Evolutionary conservation across 2,797 vertebrate species (phyloP).

Genomic region (Lates japonicus): DNA sequence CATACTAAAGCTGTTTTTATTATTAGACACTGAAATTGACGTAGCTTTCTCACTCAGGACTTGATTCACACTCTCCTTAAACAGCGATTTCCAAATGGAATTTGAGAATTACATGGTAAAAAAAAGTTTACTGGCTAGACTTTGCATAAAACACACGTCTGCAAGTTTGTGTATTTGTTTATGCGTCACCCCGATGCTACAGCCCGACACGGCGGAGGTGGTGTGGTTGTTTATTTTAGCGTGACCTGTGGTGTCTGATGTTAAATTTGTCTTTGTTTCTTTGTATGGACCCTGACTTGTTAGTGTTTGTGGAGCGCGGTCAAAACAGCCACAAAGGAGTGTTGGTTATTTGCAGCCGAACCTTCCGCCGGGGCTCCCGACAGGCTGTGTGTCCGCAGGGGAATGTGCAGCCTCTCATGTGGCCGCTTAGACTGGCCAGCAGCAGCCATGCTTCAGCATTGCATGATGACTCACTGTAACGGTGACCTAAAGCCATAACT

Average conservation of each 20-base stretch:
- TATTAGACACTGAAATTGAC: slow-evolving; percentile 39
- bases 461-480: slow-evolving; percentile 80
- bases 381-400: slow-evolving; percentile 40
- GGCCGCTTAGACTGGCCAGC: slow-evolving; percentile 64
- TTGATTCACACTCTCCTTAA: slow-evolving; percentile 69
- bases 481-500: slow-evolving; percentile 78
- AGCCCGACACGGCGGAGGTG: slow-evolving; percentile 58
- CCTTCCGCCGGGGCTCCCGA: slow-evolving; percentile 32
- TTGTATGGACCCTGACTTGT: slow-evolving; percentile 56
- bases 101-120: slow-evolving; percentile 50
- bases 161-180: slow-evolving; percentile 70
- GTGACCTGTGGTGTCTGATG: slow-evolving; percentile 68
- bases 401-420: slow-evolving; percentile 65
- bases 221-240: slow-evolving; percentile 75
- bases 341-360: slow-evolving; percentile 66
- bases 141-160: slow-evolving; percentile 67
- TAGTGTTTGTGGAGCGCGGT: slow-evolving; percentile 74
- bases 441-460: slow-evolving; percentile 53
- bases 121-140: slow-evolving; percentile 65
- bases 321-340: slow-evolving; percentile 58
- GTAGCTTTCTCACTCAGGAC: slow-evolving; percentile 57
- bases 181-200: slow-evolving; percentile 67
- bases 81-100: slow-evolving; percentile 56
- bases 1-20: slow-evolving; percentile 34
- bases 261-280: slow-evolving; percentile 69